These are phyloP conservation scores for Alethe diademata DNA, from an alignment of 2,113 vertebrate genomes.

Conservation along the genomic window DNA sequence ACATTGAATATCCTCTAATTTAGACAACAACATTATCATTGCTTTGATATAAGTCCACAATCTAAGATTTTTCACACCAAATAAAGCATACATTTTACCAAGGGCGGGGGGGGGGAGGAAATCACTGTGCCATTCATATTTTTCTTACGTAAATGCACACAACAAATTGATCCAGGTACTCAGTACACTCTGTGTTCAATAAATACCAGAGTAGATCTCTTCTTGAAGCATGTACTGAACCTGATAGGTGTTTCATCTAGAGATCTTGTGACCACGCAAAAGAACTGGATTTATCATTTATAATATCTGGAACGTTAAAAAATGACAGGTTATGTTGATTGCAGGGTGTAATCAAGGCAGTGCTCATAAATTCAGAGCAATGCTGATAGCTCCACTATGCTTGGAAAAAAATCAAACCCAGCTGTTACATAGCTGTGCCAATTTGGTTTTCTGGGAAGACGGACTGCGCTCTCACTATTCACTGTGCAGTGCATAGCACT, in stretches of 20 bases:
- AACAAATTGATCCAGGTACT: not conserved
- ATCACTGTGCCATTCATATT: not conserved
- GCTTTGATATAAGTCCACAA: not conserved
- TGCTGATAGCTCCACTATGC: not conserved
- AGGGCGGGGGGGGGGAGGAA: rapidly evolving
- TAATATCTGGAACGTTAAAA: not conserved
- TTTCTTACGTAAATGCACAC: not conserved
- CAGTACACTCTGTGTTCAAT: not conserved
- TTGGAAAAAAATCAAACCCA: not conserved
- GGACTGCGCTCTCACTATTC: not conserved
- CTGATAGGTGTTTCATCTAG: not conserved
- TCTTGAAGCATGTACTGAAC: not conserved
- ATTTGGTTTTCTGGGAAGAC: not conserved
- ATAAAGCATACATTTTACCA: not conserved
- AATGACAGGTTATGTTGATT: not conserved
- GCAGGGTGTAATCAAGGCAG: not conserved
- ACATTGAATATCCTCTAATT: not conserved
- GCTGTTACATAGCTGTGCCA: not conserved
- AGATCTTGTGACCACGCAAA: not conserved
- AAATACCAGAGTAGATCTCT: not conserved
- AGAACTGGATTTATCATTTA: not conserved
- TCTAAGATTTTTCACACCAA: not conserved
- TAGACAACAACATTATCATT: not conserved
- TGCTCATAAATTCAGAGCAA: not conserved
- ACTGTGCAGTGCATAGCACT: not conserved